Conservation (phyloP, 92 coral and sea anemone species). For the Metridium senile region DNA sequence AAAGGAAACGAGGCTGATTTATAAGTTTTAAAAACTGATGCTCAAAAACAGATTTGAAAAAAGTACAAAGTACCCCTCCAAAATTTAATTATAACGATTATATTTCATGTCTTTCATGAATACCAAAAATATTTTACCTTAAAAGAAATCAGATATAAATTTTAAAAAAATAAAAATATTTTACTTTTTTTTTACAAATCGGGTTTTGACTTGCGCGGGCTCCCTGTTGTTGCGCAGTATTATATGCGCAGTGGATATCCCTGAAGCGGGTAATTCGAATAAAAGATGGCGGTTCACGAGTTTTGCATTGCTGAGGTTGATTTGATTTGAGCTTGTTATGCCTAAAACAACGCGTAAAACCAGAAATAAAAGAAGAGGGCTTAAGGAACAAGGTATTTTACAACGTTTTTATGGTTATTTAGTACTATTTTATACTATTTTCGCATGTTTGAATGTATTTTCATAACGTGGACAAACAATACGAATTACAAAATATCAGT, state of each 20-base stretch:
- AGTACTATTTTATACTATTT: background rate
- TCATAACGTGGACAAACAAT: background rate
- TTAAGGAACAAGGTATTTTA: conserved; percentile 25
- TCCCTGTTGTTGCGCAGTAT: conserved; percentile 13
- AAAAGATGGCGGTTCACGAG: conserved; percentile 38
- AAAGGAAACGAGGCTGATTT: no score
- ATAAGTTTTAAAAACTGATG: no score
- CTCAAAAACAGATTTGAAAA: no score
- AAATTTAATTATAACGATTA: no score
- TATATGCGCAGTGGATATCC: conserved; percentile 26
- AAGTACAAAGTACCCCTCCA: no score
- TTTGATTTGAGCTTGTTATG: conserved; percentile 24
- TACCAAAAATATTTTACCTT: no score
- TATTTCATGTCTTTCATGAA: no score
- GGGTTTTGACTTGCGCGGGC: background rate
- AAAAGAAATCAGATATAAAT: no score
- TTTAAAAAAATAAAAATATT: background rate
- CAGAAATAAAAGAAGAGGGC: conserved; percentile 16
- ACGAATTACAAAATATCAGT: background rate
- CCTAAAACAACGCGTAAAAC: conserved; percentile 28
- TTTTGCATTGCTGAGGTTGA: no score
- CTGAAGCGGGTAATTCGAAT: conserved; percentile 46
- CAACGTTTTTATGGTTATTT: background rate
- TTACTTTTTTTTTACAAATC: background rate
- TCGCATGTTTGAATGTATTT: background rate